Conservation (phyloP, 2,113 vertebrate genomes). For the Mustela nigripes region DNA sequence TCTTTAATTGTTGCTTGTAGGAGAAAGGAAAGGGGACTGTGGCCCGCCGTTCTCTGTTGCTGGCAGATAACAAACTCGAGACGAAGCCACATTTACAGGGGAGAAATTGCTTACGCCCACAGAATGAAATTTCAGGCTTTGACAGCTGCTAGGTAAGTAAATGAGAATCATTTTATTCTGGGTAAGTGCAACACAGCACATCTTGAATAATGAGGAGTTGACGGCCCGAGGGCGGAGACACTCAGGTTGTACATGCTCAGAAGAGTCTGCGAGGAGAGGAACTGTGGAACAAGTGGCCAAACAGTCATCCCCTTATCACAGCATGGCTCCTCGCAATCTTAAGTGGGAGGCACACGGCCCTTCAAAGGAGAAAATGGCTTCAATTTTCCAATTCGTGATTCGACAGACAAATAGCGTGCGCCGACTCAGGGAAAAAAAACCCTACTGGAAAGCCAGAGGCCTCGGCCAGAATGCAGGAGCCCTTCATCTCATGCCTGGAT, state of each 20-base stretch:
- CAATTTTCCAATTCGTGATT: not conserved
- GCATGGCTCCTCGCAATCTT: not conserved
- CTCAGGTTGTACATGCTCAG: not conserved
- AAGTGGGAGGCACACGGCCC: not conserved
- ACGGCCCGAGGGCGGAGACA: slow-evolving; percentile 69
- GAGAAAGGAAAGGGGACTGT: not conserved
- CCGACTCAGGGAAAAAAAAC: not conserved
- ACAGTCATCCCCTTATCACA: not conserved
- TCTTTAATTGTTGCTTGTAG: slow-evolving; percentile 69
- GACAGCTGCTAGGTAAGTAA: slow-evolving; percentile 79
- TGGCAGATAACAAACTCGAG: slow-evolving; percentile 67
- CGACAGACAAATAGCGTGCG: not conserved
- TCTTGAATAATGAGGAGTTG: slow-evolving; percentile 61
- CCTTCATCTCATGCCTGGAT: not conserved
- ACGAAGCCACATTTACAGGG: slow-evolving; percentile 32
- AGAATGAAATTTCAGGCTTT: slow-evolving; percentile 60
- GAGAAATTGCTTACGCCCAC: slow-evolving; percentile 68
- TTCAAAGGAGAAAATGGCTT: not conserved
- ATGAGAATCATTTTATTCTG: slow-evolving; percentile 78
- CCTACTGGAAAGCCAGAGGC: not conserved
- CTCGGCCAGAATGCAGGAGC: not conserved
- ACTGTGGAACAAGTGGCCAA: not conserved
- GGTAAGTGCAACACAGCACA: slow-evolving; percentile 72
- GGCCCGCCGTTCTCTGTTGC: not conserved
- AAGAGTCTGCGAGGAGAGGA: not conserved